Evolutionary conservation across 2,888 invertebrate species (phyloP).

Genomic region (Coremacera marginata): DNA sequence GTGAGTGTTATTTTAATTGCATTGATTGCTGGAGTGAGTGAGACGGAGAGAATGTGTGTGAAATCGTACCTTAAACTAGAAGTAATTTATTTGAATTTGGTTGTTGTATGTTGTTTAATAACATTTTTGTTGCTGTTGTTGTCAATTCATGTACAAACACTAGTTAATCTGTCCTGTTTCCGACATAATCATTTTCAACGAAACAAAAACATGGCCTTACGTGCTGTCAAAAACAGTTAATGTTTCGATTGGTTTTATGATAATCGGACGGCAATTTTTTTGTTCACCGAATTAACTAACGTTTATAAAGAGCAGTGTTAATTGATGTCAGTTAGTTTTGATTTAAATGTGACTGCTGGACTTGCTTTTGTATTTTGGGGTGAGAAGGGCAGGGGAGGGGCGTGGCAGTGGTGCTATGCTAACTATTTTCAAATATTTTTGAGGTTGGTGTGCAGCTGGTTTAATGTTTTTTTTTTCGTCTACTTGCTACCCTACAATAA

Average conservation of each 20-base stretch:
- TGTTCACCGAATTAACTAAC: too few relatives aligned
- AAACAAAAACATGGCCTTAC: background rate
- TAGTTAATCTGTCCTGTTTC: background rate
- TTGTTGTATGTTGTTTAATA: slow-evolving; percentile 1
- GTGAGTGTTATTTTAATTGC: background rate
- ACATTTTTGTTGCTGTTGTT: background rate
- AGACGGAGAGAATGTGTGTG: background rate
- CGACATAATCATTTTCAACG: background rate
- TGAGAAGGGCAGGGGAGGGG: too few relatives aligned
- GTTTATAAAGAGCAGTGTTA: too few relatives aligned
- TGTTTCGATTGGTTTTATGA: background rate
- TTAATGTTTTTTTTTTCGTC: background rate
- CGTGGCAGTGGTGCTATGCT: too few relatives aligned
- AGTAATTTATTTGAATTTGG: slow-evolving; percentile 2
- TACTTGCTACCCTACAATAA: background rate
- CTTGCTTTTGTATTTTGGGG: too few relatives aligned
- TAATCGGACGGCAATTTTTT: slow-evolving; percentile 22
- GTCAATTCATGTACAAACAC: slow-evolving; percentile 1
- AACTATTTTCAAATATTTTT: too few relatives aligned
- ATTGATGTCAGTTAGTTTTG: too few relatives aligned
- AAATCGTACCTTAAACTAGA: slow-evolving; percentile 7
- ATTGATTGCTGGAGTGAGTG: slow-evolving; percentile 2
- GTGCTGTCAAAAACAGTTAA: slow-evolving; percentile 26
- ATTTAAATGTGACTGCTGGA: too few relatives aligned
- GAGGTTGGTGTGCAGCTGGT: too few relatives aligned